Evolutionary conservation across 2,113 vertebrate genomes (phyloP).

Genomic region (Myrmecobius fasciatus): DNA sequence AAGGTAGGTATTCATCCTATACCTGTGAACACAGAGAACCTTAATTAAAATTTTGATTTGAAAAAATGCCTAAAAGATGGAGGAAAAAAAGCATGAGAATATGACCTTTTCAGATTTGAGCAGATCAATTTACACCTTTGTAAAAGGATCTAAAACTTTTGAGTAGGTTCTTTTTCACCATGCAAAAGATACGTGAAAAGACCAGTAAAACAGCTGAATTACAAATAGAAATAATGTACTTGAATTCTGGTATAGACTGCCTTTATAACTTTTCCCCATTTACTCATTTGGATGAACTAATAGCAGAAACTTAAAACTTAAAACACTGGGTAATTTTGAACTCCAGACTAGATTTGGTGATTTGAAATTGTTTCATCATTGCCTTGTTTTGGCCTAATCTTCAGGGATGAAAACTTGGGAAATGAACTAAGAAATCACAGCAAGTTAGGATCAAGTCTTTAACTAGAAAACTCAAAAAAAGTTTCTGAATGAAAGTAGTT

Average conservation of each 20-base stretch:
- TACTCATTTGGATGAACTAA: neutral
- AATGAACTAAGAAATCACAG: neutral
- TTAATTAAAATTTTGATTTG: slow-evolving; percentile 31
- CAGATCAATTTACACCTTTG: neutral
- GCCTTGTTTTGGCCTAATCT: neutral
- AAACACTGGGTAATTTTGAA: neutral
- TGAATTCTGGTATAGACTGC: neutral
- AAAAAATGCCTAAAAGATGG: neutral
- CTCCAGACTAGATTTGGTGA: neutral
- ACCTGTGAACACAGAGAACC: slow-evolving; percentile 81
- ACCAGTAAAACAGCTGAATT: neutral
- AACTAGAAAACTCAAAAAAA: neutral
- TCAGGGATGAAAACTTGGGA: neutral
- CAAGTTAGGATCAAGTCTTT: neutral
- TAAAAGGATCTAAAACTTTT: neutral
- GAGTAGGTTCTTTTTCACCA: neutral
- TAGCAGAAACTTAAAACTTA: neutral
- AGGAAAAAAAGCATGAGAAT: neutral
- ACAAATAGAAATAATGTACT: neutral
- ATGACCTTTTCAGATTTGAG: neutral
- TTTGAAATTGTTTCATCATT: neutral
- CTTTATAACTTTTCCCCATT: neutral
- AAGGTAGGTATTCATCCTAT: slow-evolving; percentile 88
- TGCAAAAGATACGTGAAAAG: neutral
- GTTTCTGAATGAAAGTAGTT: neutral